Evolutionary conservation across 2,797 vertebrate species (phyloP), one percentile per base, ranked within the genome.

Genomic region (Vultur gryphus): DNA sequence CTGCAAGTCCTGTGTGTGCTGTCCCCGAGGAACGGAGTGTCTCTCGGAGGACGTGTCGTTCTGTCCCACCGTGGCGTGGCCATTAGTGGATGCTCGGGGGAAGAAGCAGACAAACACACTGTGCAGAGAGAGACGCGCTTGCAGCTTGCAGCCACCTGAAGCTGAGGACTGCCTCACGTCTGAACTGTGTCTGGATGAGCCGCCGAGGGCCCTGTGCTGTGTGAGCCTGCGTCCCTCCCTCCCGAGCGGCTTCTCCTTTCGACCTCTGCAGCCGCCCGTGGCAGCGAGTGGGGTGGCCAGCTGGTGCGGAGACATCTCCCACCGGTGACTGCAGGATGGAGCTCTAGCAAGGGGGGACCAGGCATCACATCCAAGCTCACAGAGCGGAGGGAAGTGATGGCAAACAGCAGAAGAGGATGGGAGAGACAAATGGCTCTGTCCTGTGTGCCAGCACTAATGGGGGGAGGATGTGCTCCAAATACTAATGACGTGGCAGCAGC

Each of bases 1-100:
- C 21, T 3, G 33, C 15, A 4, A 43, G 48, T 28, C 37, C 71
- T 10, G 6, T 5, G 20, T 23, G 41, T 33, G 29, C 51, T 26
- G 55, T 19, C 61, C 35, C 5, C 5, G 35, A 23, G 51, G 39
- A 48, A 6, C 0, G 1, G 6, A 29, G 11, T 13, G 2, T 43
- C 35, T n/a, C 23, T 73, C 0, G 1, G 52, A 35, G 62, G 49
- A 19, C 0, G 0, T 4, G 35, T 76, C 81, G 69, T 25, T 31
- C 67, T 85, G 55, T 62, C 55, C 67, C 55, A 6, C 61, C 2
- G 0, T 6, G 16, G 7, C 7, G 4, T 6, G 76, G 31, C 79
- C 10, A 0, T 29, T 25, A 5, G 10, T 1, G 33, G 66, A 3
- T 31, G 37, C 58, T 44, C 10, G 1, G 21, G n/a, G n/a, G 44